Evolutionary conservation across 1,140 invertebrate genomes (phyloP).

Genomic region (Ladona fulva): DNA sequence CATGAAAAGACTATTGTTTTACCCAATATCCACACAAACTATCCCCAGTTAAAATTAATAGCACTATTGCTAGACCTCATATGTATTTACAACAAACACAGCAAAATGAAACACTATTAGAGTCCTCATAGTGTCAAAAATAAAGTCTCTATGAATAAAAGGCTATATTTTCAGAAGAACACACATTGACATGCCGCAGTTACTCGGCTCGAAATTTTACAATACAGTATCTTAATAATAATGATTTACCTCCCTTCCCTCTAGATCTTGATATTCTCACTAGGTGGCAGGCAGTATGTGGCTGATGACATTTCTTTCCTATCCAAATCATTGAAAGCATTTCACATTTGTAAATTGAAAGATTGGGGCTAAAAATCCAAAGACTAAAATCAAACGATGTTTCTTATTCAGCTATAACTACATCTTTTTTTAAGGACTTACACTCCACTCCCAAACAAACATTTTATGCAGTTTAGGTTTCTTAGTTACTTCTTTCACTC

Average conservation of each 20-base stretch:
- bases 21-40: not conserved
- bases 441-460: not conserved
- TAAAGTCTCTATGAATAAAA: constrained; percentile 8
- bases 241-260: constrained; percentile 1
- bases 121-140: constrained; percentile 6
- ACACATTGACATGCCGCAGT: not conserved
- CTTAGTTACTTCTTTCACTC: not conserved
- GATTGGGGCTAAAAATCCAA: not conserved
- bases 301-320: constrained; percentile 1
- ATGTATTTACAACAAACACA: constrained; percentile 8
- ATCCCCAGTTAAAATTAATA: constrained; percentile 7
- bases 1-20: not conserved
- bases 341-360: not conserved
- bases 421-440: not conserved
- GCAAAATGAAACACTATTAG: constrained; percentile 3
- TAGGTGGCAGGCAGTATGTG: constrained; percentile 6
- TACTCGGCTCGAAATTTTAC: not conserved
- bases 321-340: constrained; percentile 7
- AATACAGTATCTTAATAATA: not conserved
- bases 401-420: not conserved
- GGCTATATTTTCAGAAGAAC: constrained; percentile 4
- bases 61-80: not conserved
- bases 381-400: not conserved
- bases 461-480: not conserved
- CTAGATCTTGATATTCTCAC: not conserved